phyloP scores from a whole-genome alignment of 2,888 invertebrate genomes.

The Dasysyrphus albostriatus region DNA sequence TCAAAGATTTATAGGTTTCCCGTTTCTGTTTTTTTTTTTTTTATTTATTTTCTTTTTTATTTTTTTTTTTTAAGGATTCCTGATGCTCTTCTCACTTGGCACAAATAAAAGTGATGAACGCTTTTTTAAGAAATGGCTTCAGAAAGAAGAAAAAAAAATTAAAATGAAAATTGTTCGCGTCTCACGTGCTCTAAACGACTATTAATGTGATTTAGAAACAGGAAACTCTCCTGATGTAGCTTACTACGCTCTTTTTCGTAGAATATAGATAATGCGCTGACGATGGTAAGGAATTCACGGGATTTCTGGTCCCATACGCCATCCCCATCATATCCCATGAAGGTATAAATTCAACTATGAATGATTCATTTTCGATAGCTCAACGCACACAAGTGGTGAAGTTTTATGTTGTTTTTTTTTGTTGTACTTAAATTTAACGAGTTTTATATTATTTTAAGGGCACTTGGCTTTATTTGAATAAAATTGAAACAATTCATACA shows the following conservation, averaged over 20 bases:
- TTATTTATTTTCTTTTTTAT: constrained; percentile 50
- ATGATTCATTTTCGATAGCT: constrained; percentile 74
- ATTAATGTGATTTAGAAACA: constrained; percentile 76
- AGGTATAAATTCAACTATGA: constrained; percentile 58
- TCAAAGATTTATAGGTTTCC: constrained; percentile 65
- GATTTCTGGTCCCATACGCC: constrained; percentile 17
- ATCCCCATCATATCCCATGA: constrained; percentile 8
- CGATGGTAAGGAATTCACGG: constrained; percentile 27
- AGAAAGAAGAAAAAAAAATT: background rate
- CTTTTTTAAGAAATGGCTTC: constrained; percentile 77
- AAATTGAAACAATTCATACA: background rate
- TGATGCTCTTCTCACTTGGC: constrained; percentile 40
- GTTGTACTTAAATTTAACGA: constrained; percentile 43
- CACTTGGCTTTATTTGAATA: background rate
- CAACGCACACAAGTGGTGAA: constrained; percentile 58
- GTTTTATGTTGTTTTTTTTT: constrained; percentile 28
- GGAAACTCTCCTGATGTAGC: constrained; percentile 67
- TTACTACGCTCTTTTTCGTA: constrained; percentile 45
- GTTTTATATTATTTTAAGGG: constrained; percentile 48
- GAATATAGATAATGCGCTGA: constrained; percentile 41
- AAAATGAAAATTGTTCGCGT: constrained; percentile 66
- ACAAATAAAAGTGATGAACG: constrained; percentile 77
- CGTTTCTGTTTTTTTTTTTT: constrained; percentile 27
- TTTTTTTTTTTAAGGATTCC: background rate
- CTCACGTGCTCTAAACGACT: constrained; percentile 76